These are phyloP conservation scores for Willisornis vidua DNA, from an alignment of 2,113 vertebrate genomes.

Conservation along the genomic window DNA sequence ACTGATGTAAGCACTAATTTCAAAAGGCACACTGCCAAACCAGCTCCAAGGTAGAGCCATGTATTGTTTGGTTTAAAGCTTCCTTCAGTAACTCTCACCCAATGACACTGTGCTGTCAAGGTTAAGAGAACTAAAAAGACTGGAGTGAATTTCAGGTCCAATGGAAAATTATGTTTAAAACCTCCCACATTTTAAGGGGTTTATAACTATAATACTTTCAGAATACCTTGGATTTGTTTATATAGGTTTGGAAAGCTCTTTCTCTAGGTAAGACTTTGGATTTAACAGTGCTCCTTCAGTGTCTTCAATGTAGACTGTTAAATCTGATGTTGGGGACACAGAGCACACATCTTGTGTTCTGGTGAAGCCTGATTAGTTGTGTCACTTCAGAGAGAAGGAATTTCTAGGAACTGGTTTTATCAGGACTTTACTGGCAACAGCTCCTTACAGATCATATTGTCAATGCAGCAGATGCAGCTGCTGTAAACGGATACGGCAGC, in stretches of 20 bases:
- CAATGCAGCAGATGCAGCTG: conserved; percentile 29
- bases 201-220: not conserved
- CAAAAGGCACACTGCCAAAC: not conserved
- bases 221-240: not conserved
- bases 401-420: conserved; percentile 57
- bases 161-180: not conserved
- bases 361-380: conserved; percentile 19
- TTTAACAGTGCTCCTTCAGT: not conserved
- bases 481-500: not conserved
- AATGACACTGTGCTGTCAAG: not conserved
- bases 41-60: not conserved
- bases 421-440: conserved; percentile 51
- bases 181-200: accelerated
- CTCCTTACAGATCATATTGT: conserved; percentile 71
- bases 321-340: not conserved
- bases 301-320: not conserved
- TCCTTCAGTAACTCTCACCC: not conserved
- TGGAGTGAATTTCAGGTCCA: not conserved
- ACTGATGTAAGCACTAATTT: not conserved
- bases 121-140: not conserved
- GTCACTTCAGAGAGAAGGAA: conserved; percentile 5
- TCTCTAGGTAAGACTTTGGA: not conserved
- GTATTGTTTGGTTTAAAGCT: not conserved
- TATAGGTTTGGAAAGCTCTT: not conserved
- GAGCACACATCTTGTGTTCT: not conserved